Base-by-base conservation (phyloP, 2,113 vertebrate species). In the Myanophis thanlyinensis region DNA sequence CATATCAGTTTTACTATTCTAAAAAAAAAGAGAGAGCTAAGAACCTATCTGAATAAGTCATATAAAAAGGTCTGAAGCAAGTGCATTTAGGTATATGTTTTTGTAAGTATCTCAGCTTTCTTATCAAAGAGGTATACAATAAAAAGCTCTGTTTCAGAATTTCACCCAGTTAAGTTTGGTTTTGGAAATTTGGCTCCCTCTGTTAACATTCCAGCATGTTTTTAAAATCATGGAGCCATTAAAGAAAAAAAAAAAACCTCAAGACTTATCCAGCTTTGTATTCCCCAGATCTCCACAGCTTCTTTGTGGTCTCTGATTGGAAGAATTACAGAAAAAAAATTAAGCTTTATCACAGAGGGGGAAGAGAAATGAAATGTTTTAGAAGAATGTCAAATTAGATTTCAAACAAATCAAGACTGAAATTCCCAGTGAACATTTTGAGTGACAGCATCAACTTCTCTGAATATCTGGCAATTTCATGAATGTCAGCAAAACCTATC, bases 261-360 rank as follows among this genome's bases (percentile, higher is more conserved):
- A 5, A 91, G 46, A 91, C 93, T 35, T 93, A 10, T 1, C 90
- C 80, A 94, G 56, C 22, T 91, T 53, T 87, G 56, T 94, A 96
- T 96, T 96, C 94, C 91, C 93, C 49, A 47, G 49, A 54, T 56
- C 95, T 23, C 52, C 56, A 62, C 62, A 93, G 85, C 94, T 96
- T 95, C 56, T 95, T 92, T 94, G 85, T 94, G 95, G 87, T 93
- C 97, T 96, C 91, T 93, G 94, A 91, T n/a, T 59, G 87, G 93
- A 94, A 95, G 94, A 92, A 30, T 52, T 47, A 11, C 25, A 97
- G 91, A 93, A 95, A 91, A 95, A 44, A 86, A 59, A 56, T 80
- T 80, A 95, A 91, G 51, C 54, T 95, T 96, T 93, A 92, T 93
- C 27, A 80, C 88, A 90, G 87, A 85, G 20, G 62, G 15, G 95